Evolutionary conservation across 2,797 vertebrate species (phyloP), one percentile per base, ranked within the genome.

Genomic region (Threskiornis aethiopicus): DNA sequence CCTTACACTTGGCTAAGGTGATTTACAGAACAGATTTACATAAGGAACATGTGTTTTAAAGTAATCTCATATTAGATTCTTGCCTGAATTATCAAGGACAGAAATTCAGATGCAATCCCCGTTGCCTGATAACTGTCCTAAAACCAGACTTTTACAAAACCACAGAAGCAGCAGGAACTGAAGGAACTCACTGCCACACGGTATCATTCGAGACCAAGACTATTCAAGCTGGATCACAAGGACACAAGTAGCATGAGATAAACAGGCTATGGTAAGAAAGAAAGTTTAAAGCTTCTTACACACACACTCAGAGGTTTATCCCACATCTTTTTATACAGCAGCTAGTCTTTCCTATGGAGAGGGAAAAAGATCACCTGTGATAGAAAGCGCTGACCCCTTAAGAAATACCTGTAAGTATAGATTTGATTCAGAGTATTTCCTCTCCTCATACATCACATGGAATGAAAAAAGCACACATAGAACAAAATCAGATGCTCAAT

Each of bases 21-120:
- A 90, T 91, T 94, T 85, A 75, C 42, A 39, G 58, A 75, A 91
- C 3, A 72, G 29, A 87, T 87, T 97, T 95, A 79, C 94, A 59
- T 24, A 83, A 73, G 52, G 67, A 73, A 79, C 64, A 93, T 82
- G 35, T 61, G n/a, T 31, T 89, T 85, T n/a, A 15, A 57, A 61
- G 66, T 65, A 29, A 78, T 47, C 81, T 87, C 61, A 7, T 19
- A 12, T 82, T 37, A 80, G 52, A 80, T 33, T 69, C n/a, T 37
- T n/a, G 59, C 70, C 47, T 59, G 81, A n/a, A 6, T 28, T 28
- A 35, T 20, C 33, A 49, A 52, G 84, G 46, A 15, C 47, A 87
- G 82, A 62, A 86, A 92, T 54, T 69, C 87, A 65, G 52, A 35
- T 22, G 28, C 24, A 39, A 72, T 29, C 77, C 83, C 80, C 47